phyloP scores from a whole-genome alignment of 2,888 invertebrate genomes.

The Stomorhina lunata region DNA sequence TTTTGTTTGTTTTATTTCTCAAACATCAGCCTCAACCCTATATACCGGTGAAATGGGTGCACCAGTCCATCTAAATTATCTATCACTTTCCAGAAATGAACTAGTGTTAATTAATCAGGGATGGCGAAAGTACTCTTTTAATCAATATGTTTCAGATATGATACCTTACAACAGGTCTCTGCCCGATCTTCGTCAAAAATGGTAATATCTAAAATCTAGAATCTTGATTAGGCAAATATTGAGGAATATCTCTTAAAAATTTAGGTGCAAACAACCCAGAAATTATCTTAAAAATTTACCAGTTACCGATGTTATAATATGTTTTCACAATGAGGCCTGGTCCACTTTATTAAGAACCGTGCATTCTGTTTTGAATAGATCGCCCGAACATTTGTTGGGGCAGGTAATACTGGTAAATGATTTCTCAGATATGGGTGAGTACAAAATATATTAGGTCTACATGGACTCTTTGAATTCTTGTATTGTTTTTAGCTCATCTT shows the following conservation, averaged over 20 bases:
- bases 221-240: too few species aligned
- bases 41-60: constrained; percentile 1
- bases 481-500: constrained; percentile 87
- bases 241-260: too few species aligned
- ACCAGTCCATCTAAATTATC: not conserved
- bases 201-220: too few species aligned
- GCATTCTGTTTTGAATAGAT: constrained; percentile 96
- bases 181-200: constrained; percentile 96
- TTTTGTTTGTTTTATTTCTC: not conserved
- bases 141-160: constrained; percentile 98
- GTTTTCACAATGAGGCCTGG: constrained; percentile 99
- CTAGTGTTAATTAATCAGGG: constrained; percentile 80
- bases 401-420: constrained; percentile 98
- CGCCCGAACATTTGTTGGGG: constrained; percentile 92
- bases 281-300: constrained; percentile 87
- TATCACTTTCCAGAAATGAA: not conserved
- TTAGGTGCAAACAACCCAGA: constrained; percentile 89
- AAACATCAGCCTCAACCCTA: not conserved
- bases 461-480: constrained; percentile 4
- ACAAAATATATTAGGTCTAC: too few species aligned
- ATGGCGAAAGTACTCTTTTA: constrained; percentile 98
- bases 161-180: constrained; percentile 95
- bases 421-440: constrained; percentile 95
- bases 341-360: constrained; percentile 96
- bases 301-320: constrained; percentile 93